Base-by-base conservation (phyloP, 2,797 vertebrate genomes). In the Calcarius lapponicus region DNA sequence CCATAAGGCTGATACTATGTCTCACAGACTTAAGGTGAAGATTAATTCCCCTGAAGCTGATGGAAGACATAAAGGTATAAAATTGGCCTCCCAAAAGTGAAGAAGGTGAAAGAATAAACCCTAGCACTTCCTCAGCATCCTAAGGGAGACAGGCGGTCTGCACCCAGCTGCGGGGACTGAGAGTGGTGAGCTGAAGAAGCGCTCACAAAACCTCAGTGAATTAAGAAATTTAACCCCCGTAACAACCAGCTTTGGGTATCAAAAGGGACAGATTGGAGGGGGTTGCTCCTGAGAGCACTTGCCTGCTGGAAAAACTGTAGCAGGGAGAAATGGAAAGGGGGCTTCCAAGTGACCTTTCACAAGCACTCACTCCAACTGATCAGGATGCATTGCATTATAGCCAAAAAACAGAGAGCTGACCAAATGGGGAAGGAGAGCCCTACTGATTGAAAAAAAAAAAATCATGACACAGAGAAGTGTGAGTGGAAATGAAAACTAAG, bases 251-350 rank as follows among this genome's bases (percentile, higher is more conserved):
- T 92, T 86, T 82, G 76, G 92, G 31, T 96, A 90, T 92, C 86
- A 88, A 92, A 97, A 90, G 83, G 85, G 88, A 86, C 67, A 75
- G 80, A 93, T 66, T 92, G 88, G 87, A 92, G 60, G 57, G 78
- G 73, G 82, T 64, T 14, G 22, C 72, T 90, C 66, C 80, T 56
- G 18, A 80, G 81, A 93, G 50, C 0, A 0, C 76, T 38, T 91
- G 86, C 89, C 80, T 94, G 88, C 57, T 91, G 86, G 50, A 94
- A 82, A 94, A 91, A 94, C 57, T 73, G 64, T 36, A 72, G 78
- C 1, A 1, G 72, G 22, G 21, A 91, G 80, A 92, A 95, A 82
- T 36, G 72, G 80, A 92, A 86, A 89, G 18, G 19, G 53, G 53
- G 45, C 71, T 92, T 93, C 66, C 78, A 71, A 95, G 62, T 78